phyloP scores from a whole-genome alignment of 1,140 invertebrate species.

The Melitaea cinxia region DNA sequence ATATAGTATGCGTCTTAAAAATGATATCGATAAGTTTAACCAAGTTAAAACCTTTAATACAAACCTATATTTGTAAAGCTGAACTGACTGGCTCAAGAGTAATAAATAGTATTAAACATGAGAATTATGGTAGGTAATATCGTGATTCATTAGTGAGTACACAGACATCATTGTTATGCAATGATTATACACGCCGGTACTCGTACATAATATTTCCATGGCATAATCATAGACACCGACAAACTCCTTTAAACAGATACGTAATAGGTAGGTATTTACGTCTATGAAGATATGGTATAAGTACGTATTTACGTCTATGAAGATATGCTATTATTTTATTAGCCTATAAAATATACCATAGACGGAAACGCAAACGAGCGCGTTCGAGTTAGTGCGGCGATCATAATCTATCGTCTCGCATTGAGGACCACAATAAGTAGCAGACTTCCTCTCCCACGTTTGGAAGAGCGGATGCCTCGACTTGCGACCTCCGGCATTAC shows the following conservation, averaged over 20 bases:
- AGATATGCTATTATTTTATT: slow-evolving; percentile 11
- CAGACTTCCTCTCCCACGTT: slow-evolving; percentile 78
- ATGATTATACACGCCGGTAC: background rate
- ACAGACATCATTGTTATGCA: slow-evolving; percentile 8
- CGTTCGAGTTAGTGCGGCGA: slow-evolving; percentile 56
- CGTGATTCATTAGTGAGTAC: slow-evolving; percentile 11
- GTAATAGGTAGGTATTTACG: background rate
- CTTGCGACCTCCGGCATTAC: slow-evolving; percentile 66
- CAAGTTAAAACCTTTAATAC: background rate
- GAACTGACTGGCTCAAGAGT: background rate
- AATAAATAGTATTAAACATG: slow-evolving; percentile 4
- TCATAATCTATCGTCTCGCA: slow-evolving; percentile 76
- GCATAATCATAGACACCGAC: background rate
- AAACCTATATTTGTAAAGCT: background rate
- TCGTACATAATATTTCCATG: slow-evolving; percentile 8
- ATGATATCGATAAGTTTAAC: background rate
- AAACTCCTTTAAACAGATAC: background rate
- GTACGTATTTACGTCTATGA: background rate
- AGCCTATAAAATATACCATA: slow-evolving; percentile 51
- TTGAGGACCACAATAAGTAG: slow-evolving; percentile 78
- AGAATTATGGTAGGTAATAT: slow-evolving; percentile 2
- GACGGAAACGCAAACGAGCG: slow-evolving; percentile 53
- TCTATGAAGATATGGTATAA: slow-evolving; percentile 3
- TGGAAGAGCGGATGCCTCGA: slow-evolving; percentile 68
- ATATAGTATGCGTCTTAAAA: too few species aligned